Conservation (phyloP, 1,140 invertebrate genomes). For the Diorhabda carinulata region DNA sequence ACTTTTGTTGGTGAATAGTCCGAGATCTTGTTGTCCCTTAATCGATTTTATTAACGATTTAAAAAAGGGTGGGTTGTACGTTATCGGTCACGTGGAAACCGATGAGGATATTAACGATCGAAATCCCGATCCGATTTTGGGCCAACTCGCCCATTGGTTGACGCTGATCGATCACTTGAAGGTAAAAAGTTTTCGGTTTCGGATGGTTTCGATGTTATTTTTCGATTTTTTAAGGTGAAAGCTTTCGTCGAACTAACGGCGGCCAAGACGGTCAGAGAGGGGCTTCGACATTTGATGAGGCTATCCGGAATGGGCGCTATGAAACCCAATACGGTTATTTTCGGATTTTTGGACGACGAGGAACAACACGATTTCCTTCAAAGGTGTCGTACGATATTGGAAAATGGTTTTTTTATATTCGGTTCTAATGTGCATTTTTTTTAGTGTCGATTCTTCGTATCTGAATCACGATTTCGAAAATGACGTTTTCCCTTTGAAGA, state of each 20-base stretch:
- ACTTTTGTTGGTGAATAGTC: conserved; percentile 86
- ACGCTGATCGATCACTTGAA: conserved; percentile 51
- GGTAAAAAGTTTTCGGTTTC: neutral
- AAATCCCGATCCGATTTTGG: conserved; percentile 65
- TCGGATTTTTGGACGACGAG: conserved; percentile 84
- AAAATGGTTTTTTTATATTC: neutral
- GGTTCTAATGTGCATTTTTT: conserved; percentile 10
- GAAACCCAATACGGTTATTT: conserved; percentile 95
- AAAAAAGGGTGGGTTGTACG: conserved; percentile 96
- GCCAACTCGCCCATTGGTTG: conserved; percentile 83
- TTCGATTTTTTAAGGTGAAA: conserved; percentile 60
- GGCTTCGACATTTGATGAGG: conserved; percentile 87
- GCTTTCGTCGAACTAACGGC: conserved; percentile 96
- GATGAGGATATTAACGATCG: conserved; percentile 41
- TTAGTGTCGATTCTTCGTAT: conserved; percentile 49
- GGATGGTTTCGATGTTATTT: neutral
- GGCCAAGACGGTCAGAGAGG: conserved; percentile 77
- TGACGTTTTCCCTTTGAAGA: conserved; percentile 48
- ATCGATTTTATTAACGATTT: conserved; percentile 98
- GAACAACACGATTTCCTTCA: conserved; percentile 71
- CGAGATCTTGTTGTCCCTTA: conserved; percentile 82
- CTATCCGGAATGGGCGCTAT: conserved; percentile 95
- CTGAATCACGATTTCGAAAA: conserved; percentile 43
- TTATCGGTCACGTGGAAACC: conserved; percentile 87
- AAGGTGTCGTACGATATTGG: conserved; percentile 44